Conservation (phyloP, 2,888 invertebrate species). For the Nomada fucata region DNA sequence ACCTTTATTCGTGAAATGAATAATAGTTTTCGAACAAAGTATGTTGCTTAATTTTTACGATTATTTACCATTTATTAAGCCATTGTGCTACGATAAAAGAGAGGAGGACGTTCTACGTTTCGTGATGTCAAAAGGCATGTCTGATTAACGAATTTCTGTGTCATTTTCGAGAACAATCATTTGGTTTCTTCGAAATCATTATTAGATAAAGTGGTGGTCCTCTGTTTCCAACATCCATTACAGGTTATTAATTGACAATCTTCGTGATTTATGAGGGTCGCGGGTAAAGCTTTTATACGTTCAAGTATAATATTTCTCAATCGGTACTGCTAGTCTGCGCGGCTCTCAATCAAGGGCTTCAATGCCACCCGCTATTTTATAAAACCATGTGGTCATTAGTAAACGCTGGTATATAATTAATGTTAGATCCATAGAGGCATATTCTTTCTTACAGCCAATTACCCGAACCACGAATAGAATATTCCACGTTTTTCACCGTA, state of each 20-base stretch:
- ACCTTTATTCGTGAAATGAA: too few species aligned
- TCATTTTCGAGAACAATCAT: slow-evolving; percentile 23
- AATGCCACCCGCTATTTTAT: slow-evolving; percentile 21
- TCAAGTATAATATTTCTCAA: slow-evolving; percentile 44
- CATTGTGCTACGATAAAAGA: background rate
- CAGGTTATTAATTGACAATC: slow-evolving; percentile 54
- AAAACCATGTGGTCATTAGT: slow-evolving; percentile 24
- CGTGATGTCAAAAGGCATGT: background rate
- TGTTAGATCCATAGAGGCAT: slow-evolving; percentile 7
- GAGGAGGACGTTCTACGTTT: background rate
- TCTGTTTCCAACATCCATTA: slow-evolving; percentile 44
- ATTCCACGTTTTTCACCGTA: too few species aligned
- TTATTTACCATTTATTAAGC: background rate
- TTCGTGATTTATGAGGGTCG: slow-evolving; percentile 47
- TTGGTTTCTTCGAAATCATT: slow-evolving; percentile 30
- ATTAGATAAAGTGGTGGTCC: slow-evolving; percentile 14
- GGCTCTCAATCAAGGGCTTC: slow-evolving; percentile 36
- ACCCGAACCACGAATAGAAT: too few species aligned
- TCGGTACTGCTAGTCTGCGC: slow-evolving; percentile 8
- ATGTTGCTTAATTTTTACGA: too few species aligned
- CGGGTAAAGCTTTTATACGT: slow-evolving; percentile 44
- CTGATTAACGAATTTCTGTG: slow-evolving; percentile 1
- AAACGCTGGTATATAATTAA: slow-evolving; percentile 44
- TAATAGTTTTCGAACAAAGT: too few species aligned
- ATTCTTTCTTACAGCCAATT: too few species aligned